A percentile compares a stretch with the other conserved stretches of the same genome.
Conservation (phyloP, 2,113 vertebrate genomes). For the Poecile atricapillus region DNA sequence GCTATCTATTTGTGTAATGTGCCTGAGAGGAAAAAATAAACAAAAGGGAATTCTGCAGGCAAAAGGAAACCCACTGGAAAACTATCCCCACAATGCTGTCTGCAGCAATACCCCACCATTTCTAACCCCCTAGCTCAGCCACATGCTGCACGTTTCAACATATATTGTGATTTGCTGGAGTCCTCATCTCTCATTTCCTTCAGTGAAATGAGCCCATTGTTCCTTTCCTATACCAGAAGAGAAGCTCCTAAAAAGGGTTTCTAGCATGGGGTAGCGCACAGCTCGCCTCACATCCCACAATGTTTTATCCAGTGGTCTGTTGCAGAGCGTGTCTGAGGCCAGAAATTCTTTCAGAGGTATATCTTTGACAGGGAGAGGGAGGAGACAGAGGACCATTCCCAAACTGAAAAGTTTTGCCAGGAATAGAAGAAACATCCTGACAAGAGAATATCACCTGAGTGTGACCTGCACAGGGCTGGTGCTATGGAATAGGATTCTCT, state of each 20-base stretch:
- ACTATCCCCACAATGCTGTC: rapidly evolving
- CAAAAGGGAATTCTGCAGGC: neutral
- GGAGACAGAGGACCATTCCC: neutral
- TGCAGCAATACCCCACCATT: neutral
- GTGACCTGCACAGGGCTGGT: neutral
- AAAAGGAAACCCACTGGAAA: neutral
- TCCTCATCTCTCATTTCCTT: neutral
- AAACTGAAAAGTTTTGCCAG: neutral
- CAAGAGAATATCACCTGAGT: neutral
- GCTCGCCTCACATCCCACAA: neutral
- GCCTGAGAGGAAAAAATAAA: neutral
- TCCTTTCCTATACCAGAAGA: rapidly evolving
- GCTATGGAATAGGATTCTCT: neutral
- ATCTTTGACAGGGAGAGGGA: neutral
- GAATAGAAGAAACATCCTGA: neutral
- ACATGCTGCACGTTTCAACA: neutral
- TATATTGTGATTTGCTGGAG: rapidly evolving
- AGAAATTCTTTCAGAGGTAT: neutral
- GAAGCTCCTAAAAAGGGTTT: neutral
- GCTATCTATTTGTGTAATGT: neutral
- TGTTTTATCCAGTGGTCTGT: neutral
- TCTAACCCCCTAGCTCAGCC: neutral
- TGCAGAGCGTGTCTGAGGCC: neutral
- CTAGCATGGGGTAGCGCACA: too few species aligned
- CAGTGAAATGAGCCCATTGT: neutral